These are phyloP conservation scores for Trogon surrucura DNA, from an alignment of 2,113 vertebrate genomes.

Conservation along the genomic window DNA sequence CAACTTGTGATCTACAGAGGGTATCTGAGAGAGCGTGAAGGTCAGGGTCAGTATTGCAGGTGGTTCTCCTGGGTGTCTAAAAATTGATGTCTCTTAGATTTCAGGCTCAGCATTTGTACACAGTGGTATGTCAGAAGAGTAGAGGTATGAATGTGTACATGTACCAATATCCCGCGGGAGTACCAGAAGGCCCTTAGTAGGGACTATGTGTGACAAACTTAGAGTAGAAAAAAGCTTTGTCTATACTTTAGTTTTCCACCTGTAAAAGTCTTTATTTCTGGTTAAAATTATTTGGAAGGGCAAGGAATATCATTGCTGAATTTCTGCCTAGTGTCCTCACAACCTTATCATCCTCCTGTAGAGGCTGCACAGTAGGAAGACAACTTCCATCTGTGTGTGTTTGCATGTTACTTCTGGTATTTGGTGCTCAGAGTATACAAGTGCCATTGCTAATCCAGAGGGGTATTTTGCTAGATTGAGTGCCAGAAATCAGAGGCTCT, in stretches of 20 bases:
- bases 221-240: not conserved
- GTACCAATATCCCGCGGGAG: not conserved
- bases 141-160: not conserved
- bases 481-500: not conserved
- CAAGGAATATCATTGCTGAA: not conserved
- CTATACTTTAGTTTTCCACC: no score
- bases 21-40: not conserved
- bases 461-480: not conserved
- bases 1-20: not conserved
- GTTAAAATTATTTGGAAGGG: not conserved
- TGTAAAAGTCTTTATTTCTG: not conserved
- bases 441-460: not conserved
- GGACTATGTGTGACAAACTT: not conserved
- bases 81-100: not conserved
- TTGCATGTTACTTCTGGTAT: not conserved
- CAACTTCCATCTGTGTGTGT: not conserved
- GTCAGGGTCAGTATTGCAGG: not conserved
- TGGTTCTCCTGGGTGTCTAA: not conserved
- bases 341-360: not conserved
- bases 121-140: not conserved
- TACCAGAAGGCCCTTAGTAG: not conserved
- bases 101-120: not conserved
- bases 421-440: not conserved
- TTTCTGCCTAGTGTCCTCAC: not conserved
- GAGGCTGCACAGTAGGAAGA: not conserved